Evolutionary conservation across 2,797 vertebrate genomes (phyloP), one percentile per base, ranked within the genome.

Genomic region (Scomberomorus guttatus): DNA sequence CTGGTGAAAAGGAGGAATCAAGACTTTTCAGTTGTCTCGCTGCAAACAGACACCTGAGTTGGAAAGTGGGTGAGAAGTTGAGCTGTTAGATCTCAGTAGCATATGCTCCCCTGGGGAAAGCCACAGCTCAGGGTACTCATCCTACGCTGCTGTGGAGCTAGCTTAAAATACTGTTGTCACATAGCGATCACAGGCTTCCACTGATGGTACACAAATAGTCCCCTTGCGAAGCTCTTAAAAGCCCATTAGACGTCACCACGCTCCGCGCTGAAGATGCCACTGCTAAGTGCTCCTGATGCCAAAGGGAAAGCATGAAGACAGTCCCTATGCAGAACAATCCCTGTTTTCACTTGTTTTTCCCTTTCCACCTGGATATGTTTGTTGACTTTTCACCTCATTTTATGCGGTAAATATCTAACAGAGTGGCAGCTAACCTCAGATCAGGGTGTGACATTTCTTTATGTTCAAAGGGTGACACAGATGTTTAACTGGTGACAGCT

Each of bases 181-280:
- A 80, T 89, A 93, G 92, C 91, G 94, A 91, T 94, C 94, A 90
- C 87, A 94, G 82, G 75, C 86, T 89, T 87, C 68, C 85, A 81
- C 87, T 89, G 89, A 94, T 93, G 92, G 92, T 88, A 90, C 93
- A 91, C 93, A 95, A 92, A 95, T 94, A 95, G 91, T 94, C 82
- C 94, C 91, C 89, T 89, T 86, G 89, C 87, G 57, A 84, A 63
- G 83, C 92, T 93, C 90, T 93, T 92, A 91, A 95, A 95, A 93
- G 93, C 92, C 95, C 93, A 87, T 95, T 93, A 92, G 91, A 94
- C 92, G 79, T 92, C 84, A 90, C 79, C 91, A 50, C 52, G 4
- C 81, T 72, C 90, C 50, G 85, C 86, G 86, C 91, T 81, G 91
- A 92, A 56, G 86, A 90, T 87, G 84, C 90, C 89, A 75, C 67